Percentiles rank a stretch among this genome's conserved stretches.
Evolutionary conservation across 1,140 invertebrate species (phyloP).

Genomic region (Euwallacea fornicatus): DNA sequence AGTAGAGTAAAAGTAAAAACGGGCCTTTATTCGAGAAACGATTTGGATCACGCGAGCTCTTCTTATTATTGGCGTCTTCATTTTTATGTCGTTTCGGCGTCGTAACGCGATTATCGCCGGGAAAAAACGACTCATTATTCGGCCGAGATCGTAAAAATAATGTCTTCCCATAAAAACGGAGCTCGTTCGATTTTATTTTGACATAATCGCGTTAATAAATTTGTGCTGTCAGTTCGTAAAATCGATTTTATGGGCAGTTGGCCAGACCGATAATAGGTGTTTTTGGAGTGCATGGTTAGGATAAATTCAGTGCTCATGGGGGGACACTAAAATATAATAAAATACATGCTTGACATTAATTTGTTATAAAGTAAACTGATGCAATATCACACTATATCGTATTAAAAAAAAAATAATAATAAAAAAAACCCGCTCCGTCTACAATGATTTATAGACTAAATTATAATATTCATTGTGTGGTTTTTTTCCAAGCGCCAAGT

Average conservation of each 20-base stretch:
- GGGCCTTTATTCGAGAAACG: slow-evolving; percentile 25
- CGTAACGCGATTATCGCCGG: slow-evolving; percentile 26
- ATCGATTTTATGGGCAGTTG: slow-evolving; percentile 17
- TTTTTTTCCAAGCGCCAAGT: no score
- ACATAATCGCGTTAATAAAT: slow-evolving; percentile 34
- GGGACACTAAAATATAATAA: neutral
- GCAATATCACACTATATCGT: no score
- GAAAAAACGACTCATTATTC: slow-evolving; percentile 29
- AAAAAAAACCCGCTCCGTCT: no score
- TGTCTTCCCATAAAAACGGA: slow-evolving; percentile 21
- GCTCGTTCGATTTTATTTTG: slow-evolving; percentile 33
- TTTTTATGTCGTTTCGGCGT: slow-evolving; percentile 25
- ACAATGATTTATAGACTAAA: no score
- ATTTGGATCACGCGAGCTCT: slow-evolving; percentile 27
- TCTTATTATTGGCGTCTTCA: slow-evolving; percentile 31
- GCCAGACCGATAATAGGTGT: slow-evolving; percentile 1
- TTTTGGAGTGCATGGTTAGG: neutral
- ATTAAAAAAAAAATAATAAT: no score
- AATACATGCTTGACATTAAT: no score
- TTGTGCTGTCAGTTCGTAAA: slow-evolving; percentile 31
- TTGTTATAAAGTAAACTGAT: no score
- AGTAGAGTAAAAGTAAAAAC: slow-evolving; percentile 18
- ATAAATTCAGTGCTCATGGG: neutral
- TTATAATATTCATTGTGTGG: no score
- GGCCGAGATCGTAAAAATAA: slow-evolving; percentile 26